phyloP scores from a whole-genome alignment of 2,113 vertebrate genomes.

The Lepus timidus region DNA sequence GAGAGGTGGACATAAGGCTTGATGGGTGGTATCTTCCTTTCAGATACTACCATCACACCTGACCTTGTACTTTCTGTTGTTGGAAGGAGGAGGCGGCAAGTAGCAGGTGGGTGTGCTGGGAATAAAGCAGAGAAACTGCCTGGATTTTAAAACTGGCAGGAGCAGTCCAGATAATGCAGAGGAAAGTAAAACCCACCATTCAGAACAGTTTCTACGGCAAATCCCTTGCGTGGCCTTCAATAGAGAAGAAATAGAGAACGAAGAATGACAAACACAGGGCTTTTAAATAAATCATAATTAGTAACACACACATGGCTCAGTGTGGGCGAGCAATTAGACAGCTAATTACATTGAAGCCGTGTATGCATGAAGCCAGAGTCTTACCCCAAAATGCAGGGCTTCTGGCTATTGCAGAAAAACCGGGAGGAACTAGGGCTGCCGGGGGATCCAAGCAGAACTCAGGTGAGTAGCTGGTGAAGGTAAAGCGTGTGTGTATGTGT shows the following conservation, averaged over 20 bases:
- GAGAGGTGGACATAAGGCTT: rapidly evolving
- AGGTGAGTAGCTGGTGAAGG: background rate
- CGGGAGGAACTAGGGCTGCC: background rate
- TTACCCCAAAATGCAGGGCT: slow-evolving; percentile 7
- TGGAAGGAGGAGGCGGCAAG: background rate
- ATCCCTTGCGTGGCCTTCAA: slow-evolving; percentile 44
- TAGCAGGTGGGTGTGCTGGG: background rate
- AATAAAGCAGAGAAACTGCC: background rate
- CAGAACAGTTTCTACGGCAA: slow-evolving; percentile 35
- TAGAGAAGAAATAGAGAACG: slow-evolving; percentile 74
- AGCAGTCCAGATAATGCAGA: background rate
- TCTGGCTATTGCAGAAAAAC: background rate
- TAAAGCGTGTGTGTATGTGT: background rate
- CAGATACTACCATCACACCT: background rate
- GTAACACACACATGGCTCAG: slow-evolving; percentile 44
- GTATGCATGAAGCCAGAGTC: background rate
- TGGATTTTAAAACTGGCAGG: background rate
- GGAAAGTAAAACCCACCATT: slow-evolving; percentile 61
- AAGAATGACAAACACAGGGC: slow-evolving; percentile 63
- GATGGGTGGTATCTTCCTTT: background rate
- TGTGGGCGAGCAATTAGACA: slow-evolving; percentile 71
- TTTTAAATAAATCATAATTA: slow-evolving; percentile 83
- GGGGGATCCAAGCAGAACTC: background rate
- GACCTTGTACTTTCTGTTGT: background rate
- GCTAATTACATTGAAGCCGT: slow-evolving; percentile 69